Percentiles rank a stretch among this genome's conserved stretches.
Conservation (phyloP, 2,888 invertebrate species). For the Latrodectus elegans region DNA sequence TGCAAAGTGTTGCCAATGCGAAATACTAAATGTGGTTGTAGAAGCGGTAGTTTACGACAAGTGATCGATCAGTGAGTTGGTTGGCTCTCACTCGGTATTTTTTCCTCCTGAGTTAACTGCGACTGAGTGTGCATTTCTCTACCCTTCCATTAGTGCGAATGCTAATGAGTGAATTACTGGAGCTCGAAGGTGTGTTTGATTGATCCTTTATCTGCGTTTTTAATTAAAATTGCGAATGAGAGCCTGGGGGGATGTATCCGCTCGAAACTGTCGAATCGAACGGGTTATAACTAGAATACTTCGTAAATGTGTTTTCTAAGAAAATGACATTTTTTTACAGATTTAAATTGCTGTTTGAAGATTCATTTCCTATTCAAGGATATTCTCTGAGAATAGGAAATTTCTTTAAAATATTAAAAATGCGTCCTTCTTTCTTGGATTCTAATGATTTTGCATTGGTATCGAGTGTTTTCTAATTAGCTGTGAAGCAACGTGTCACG, state of each 20-base stretch:
- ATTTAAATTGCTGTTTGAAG: no score
- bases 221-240: slow-evolving; percentile 29
- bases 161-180: slow-evolving; percentile 47
- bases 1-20: slow-evolving; percentile 37
- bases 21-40: slow-evolving; percentile 18
- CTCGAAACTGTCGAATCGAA: not conserved
- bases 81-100: not conserved
- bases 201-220: slow-evolving; percentile 55
- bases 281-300: not conserved
- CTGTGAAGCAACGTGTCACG: no score
- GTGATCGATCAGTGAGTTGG: slow-evolving; percentile 10
- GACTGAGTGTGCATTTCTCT: slow-evolving; percentile 1
- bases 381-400: no score
- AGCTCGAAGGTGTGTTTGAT: slow-evolving; percentile 28
- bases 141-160: slow-evolving; percentile 39
- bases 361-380: no score
- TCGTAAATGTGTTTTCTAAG: no score
- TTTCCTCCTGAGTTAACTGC: not conserved
- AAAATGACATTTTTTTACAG: no score
- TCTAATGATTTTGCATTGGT: no score
- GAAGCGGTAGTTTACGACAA: not conserved
- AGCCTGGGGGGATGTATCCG: not conserved
- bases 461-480: no score
- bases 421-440: no score
- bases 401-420: no score